Evolutionary conservation across 2,113 vertebrate genomes (phyloP).

Genomic region (Aramus guarauna): DNA sequence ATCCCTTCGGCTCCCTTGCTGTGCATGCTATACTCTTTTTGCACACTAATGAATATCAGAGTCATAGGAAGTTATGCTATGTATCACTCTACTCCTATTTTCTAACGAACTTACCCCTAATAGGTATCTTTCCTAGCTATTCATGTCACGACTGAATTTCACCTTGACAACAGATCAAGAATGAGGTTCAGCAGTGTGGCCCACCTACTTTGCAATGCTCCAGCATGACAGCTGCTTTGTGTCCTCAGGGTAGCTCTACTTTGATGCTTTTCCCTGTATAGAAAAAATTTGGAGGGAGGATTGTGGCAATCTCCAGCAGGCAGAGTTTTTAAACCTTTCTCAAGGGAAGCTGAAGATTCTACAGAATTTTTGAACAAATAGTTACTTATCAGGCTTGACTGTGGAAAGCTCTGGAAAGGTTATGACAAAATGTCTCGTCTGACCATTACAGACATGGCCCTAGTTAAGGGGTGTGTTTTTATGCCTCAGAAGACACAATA

Average conservation of each 20-base stretch:
- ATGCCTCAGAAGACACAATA: background rate
- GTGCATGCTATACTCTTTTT: background rate
- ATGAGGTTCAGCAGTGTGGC: background rate
- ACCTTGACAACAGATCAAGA: constrained; percentile 53
- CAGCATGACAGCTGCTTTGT: constrained; percentile 9
- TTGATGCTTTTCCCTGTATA: constrained; percentile 45
- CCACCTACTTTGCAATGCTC: constrained; percentile 12
- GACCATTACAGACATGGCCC: background rate
- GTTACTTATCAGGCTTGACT: background rate
- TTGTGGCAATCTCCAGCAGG: constrained; percentile 45
- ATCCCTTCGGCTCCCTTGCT: background rate
- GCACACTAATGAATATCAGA: constrained; percentile 21
- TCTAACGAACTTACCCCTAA: constrained; percentile 12
- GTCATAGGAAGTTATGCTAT: constrained; percentile 5
- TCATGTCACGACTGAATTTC: constrained; percentile 22
- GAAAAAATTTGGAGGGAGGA: constrained; percentile 14
- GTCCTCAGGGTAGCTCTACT: constrained; percentile 30
- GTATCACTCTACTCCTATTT: constrained; percentile 12
- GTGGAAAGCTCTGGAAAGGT: background rate
- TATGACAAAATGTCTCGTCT: background rate
- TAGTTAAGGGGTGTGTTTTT: background rate
- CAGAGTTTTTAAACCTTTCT: constrained; percentile 38
- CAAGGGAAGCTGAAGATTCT: constrained; percentile 29
- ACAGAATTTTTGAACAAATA: constrained; percentile 17
- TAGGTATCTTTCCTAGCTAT: background rate